Base-by-base conservation (phyloP, 92 coral and sea anemone species). In the Virgularia gustaviana region DNA sequence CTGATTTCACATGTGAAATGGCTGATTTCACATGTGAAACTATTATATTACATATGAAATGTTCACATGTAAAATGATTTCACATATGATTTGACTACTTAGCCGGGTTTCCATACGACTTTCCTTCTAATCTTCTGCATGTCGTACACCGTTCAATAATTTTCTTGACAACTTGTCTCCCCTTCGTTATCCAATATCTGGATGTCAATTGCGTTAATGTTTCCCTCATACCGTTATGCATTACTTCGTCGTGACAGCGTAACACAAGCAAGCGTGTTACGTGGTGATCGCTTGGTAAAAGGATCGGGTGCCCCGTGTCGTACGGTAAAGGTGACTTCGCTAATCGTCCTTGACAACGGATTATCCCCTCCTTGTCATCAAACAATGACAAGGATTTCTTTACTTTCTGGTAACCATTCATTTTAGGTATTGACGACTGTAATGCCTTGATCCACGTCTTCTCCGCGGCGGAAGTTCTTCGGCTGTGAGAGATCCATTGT, bases 151-250 rank as follows among this genome's bases (percentile, higher is more conserved):
- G 47, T 20, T 67, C 57, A 12, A 75, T 16, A 23, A 64, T 63
- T 56, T 72, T 44, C 66, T 81, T 74, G 31, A 74, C 76, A 1
- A 75, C 49, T 51, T 76, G 79, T 12, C 82, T 56, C 0, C 82
- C 82, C 51, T 71, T 79, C 33, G 59, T 65, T 30, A 81, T 47
- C 85, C 85, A 75, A 22, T 39, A 75, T 54, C 65, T 31, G 12
- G 77, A 53, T 75, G 81, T 47, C 23, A 65, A 30, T 66, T 81
- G 77, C 18, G 78, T 29, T n/a, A n/a, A n/a, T n/a, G n/a, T n/a
- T n/a, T n/a, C n/a, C n/a, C n/a, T n/a, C n/a, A n/a, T n/a, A n/a
- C n/a, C n/a, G n/a, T n/a, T n/a, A n/a, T n/a, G n/a, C 61, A 64
- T 51, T 10, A 75, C 68, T 41, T 38, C 78, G 6, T 47, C 70